These are phyloP conservation scores for Bombus affinis DNA, from an alignment of 1,140 invertebrate species.

Conservation along the genomic window DNA sequence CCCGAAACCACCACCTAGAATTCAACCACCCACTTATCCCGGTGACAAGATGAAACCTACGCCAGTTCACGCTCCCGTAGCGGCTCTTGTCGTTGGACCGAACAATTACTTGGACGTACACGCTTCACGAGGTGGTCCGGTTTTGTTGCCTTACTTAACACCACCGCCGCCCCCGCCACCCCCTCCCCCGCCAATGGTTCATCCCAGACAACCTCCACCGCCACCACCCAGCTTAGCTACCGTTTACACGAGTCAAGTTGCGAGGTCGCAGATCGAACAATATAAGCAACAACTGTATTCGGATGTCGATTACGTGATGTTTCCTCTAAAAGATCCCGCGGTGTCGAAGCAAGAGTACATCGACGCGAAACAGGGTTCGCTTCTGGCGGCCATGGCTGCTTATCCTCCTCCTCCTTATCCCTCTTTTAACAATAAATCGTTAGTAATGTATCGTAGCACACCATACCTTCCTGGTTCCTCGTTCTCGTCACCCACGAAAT, in stretches of 20 bases:
- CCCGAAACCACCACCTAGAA: slow-evolving; percentile 78
- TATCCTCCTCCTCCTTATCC: slow-evolving; percentile 84
- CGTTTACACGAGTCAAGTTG: slow-evolving; percentile 87
- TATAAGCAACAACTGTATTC: slow-evolving; percentile 94
- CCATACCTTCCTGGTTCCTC: slow-evolving; percentile 87
- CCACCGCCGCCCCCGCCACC: slow-evolving; percentile 81
- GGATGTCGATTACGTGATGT: slow-evolving; percentile 95
- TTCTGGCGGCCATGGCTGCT: slow-evolving; percentile 85
- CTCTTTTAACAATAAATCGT: slow-evolving; percentile 84
- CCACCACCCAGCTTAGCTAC: slow-evolving; percentile 84
- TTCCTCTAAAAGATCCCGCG: slow-evolving; percentile 93
- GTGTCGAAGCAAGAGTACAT: slow-evolving; percentile 95
- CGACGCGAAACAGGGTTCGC: slow-evolving; percentile 90
- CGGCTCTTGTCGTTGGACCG: slow-evolving; percentile 84
- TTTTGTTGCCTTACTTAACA: slow-evolving; percentile 85
- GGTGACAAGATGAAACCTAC: slow-evolving; percentile 84
- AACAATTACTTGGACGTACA: slow-evolving; percentile 88
- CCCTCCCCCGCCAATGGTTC: slow-evolving; percentile 80
- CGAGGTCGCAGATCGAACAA: slow-evolving; percentile 90
- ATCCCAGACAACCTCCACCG: slow-evolving; percentile 80
- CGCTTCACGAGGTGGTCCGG: slow-evolving; percentile 84
- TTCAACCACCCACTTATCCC: slow-evolving; percentile 81
- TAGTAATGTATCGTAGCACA: slow-evolving; percentile 90
- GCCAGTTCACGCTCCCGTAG: slow-evolving; percentile 79
- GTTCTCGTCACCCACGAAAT: slow-evolving; percentile 85